phyloP scores from a whole-genome alignment of 2,888 invertebrate genomes.

The Buathra laborator region DNA sequence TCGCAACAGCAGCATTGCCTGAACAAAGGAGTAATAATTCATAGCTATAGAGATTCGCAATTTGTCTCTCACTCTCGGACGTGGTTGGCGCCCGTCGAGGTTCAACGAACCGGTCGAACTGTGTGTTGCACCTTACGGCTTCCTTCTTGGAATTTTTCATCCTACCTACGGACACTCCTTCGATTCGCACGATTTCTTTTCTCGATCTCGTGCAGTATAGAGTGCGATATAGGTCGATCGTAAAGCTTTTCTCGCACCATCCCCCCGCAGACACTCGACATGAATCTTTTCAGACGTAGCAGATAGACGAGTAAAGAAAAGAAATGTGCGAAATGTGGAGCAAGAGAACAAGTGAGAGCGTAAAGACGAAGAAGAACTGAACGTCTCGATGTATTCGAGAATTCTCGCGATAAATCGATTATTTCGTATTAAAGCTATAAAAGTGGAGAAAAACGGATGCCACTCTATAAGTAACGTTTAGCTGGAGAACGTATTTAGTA shows the following conservation, averaged over 20 bases:
- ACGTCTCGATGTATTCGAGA: too few relatives aligned
- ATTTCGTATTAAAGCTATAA: neutral
- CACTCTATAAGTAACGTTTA: slow-evolving; percentile 26
- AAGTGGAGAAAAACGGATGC: slow-evolving; percentile 15
- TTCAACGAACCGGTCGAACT: slow-evolving; percentile 14
- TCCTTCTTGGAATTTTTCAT: slow-evolving; percentile 16
- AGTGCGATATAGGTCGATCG: slow-evolving; percentile 30
- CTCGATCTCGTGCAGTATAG: slow-evolving; percentile 13
- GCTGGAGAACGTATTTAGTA: neutral
- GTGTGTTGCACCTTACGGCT: neutral
- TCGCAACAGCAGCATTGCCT: slow-evolving; percentile 8
- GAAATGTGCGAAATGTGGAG: neutral
- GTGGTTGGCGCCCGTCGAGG: slow-evolving; percentile 14
- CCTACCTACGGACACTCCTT: slow-evolving; percentile 30
- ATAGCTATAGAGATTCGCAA: slow-evolving; percentile 52
- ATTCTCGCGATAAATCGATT: neutral
- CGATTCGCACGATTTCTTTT: slow-evolving; percentile 45
- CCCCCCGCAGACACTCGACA: neutral
- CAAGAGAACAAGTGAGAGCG: neutral
- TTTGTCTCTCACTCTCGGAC: slow-evolving; percentile 51
- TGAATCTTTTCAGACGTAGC: slow-evolving; percentile 4
- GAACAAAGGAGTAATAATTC: slow-evolving; percentile 45
- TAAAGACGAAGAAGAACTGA: neutral
- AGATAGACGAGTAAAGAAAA: neutral
- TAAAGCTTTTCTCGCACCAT: slow-evolving; percentile 10